Evolutionary conservation across 2,888 invertebrate species (phyloP), one percentile per base, ranked within the genome.

Genomic region (Chrysotoxum bicinctum): DNA sequence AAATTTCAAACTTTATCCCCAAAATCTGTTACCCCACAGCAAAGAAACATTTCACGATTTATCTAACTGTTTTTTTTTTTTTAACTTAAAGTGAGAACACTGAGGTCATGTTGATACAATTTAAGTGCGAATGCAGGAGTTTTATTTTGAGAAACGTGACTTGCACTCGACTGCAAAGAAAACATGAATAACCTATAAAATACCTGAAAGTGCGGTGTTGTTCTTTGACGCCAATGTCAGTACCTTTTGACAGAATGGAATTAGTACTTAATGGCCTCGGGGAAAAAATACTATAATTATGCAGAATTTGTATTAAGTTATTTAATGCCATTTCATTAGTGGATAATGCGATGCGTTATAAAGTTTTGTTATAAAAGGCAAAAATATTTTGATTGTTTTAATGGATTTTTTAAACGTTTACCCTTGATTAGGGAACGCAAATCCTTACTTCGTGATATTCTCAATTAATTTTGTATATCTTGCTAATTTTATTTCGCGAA

Each of bases 61-160:
- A 12, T 0, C 2, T 35, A 37, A 14, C 14, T 14, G 5, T 37
- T 14, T 12, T 5, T 14, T 3, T 37, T 12, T 0, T 5, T 37
- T 37, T 37, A 43, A 45, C 3, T 50, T 1, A 58, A 35, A 37
- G 58, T 58, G 58, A 2, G 35, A 58, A 21, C 58, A 37, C 35
- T 58, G 8, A 8, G 1, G 12, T 14, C n/a, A 16, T 21, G 21
- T 40, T 52, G 45, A 30, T 58, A 75, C 56, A 75, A 37, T 75
- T 68, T 16, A 50, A 32, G 21, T 66, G 56, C 54, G 9, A 58
- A 62, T 56, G 19, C 10, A 50, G 32, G 50, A 66, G 66, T 64
- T 74, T 66, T 66, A 32, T 72, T 72, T 32, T 30, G 69, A 70
- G 54, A 58, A 76, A 60, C 62, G 43, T 64, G 35, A 32, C 54